Base-by-base conservation (phyloP, 1,140 invertebrate species). In the Lordiphosa mommai region DNA sequence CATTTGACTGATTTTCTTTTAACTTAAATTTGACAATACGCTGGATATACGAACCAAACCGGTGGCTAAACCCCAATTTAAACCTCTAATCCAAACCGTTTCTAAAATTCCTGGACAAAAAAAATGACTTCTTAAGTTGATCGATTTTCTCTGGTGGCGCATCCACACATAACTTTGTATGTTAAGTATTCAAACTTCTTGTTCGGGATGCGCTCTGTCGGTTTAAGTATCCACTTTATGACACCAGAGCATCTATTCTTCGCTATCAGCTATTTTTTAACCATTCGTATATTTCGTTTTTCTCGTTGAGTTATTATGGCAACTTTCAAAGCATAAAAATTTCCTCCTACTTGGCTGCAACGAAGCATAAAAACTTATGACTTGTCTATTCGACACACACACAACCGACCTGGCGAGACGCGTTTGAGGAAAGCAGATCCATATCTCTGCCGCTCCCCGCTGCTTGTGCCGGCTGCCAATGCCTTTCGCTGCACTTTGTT, bases 291-390 rank as follows among this genome's bases (percentile, higher is more conserved):
- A 40, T 52, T 63, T 64, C 47, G 64, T 63, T 57, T 48, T 61
- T 40, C 57, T 30, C 32, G 50, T 7, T 57, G 67, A 82, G 77
- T 82, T 82, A 80, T 79, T 79, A 77, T 36, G 58, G 67, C 41
- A 76, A 82, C 72, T 82, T 77, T 68, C 72, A 71, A 77, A 84
- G 77, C 77, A 77, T 77, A 82, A 84, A 72, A 76, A 77, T 82
- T 84, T 84, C 68, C 60, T 77, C 68, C 61, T 84, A 72, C 77
- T 84, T 76, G 71, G 60, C 59, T 72, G 51, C 72, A 84, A 69
- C 72, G 77, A 76, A 82, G 72, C 72, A 67, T 72, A 77, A 82
- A 82, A 82, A 82, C 72, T 82, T 82, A 82, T 77, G 77, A 72
- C 77, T 82, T 82, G 67, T 77, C 72, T 84, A 71, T 82, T 82